phyloP scores from a whole-genome alignment of 1,140 invertebrate genomes.

The Hypsibius dujardini region DNA sequence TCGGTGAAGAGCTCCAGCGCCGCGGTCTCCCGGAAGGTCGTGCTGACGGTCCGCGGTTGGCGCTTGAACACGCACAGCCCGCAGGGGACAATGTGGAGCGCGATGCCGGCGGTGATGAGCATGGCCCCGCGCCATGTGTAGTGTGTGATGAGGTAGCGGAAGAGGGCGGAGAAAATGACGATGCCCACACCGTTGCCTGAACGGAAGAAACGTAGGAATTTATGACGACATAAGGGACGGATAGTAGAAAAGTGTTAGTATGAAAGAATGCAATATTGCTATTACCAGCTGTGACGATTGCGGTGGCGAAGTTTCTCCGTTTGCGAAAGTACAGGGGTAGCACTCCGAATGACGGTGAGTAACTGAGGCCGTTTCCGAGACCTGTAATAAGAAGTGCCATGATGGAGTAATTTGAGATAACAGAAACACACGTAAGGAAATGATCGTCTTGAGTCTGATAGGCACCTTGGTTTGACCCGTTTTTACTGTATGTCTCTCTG shows the following conservation, averaged over 20 bases:
- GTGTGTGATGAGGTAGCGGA: conserved; percentile 23
- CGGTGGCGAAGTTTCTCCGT: conserved; percentile 18
- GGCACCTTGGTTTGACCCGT: too few relatives aligned
- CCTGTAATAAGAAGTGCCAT: conserved; percentile 38
- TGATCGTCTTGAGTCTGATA: too few relatives aligned
- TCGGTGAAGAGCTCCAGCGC: background rate
- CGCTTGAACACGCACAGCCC: conserved; percentile 27
- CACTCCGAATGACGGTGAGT: conserved; percentile 85
- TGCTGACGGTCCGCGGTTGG: conserved; percentile 30
- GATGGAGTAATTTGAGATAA: too few relatives aligned
- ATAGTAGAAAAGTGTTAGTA: conserved; percentile 59
- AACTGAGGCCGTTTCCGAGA: conserved; percentile 78
- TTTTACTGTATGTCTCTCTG: too few relatives aligned
- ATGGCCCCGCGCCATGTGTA: conserved; percentile 30
- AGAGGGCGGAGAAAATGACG: conserved; percentile 40
- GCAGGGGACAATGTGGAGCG: conserved; percentile 28
- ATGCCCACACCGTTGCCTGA: conserved; percentile 71
- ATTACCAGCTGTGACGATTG: conserved; percentile 46
- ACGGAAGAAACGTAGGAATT: conserved; percentile 48
- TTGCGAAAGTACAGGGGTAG: conserved; percentile 69
- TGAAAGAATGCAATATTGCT: conserved; percentile 28
- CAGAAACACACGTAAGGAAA: too few relatives aligned
- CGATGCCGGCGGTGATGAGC: conserved; percentile 29
- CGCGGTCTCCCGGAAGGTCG: background rate
- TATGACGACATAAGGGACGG: conserved; percentile 68